phyloP scores from a whole-genome alignment of 2,113 vertebrate species.

The Brachionichthys hirsutus region DNA sequence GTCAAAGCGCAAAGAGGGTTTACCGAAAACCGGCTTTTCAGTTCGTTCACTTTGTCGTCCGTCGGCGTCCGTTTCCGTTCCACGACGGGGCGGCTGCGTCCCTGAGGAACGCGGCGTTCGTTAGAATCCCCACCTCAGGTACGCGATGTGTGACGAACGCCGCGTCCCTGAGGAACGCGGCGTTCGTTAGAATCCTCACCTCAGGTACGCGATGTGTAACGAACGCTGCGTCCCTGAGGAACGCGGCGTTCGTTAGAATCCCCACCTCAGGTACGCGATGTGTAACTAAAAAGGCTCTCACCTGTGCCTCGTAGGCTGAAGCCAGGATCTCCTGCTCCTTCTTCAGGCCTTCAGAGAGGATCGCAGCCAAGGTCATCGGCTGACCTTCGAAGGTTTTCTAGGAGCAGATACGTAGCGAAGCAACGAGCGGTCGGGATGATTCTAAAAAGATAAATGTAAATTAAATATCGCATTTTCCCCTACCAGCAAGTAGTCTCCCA shows the following conservation, averaged over 20 bases:
- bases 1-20: slow-evolving; percentile 30
- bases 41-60: slow-evolving; percentile 77
- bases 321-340: slow-evolving; percentile 87
- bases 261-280: too few species aligned
- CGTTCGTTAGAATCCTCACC: too few species aligned
- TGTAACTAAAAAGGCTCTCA: too few species aligned
- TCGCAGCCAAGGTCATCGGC: slow-evolving; percentile 84
- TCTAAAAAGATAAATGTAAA: accelerated
- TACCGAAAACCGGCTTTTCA: slow-evolving; percentile 83
- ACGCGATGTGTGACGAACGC: too few species aligned
- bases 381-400: slow-evolving; percentile 85
- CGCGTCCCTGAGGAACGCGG: too few species aligned
- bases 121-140: too few species aligned
- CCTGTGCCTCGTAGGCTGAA: slow-evolving; percentile 64
- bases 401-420: not conserved
- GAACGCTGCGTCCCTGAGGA: too few species aligned
- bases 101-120: slow-evolving; percentile 62
- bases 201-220: too few species aligned
- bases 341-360: slow-evolving; percentile 82
- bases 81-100: slow-evolving; percentile 60
- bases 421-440: not conserved
- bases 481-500: slow-evolving; percentile 87
- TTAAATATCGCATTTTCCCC: not conserved
- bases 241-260: too few species aligned
- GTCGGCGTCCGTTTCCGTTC: slow-evolving; percentile 80